These are phyloP conservation scores for Musca vetustissima DNA, from an alignment of 1,140 invertebrate species.

Conservation along the genomic window DNA sequence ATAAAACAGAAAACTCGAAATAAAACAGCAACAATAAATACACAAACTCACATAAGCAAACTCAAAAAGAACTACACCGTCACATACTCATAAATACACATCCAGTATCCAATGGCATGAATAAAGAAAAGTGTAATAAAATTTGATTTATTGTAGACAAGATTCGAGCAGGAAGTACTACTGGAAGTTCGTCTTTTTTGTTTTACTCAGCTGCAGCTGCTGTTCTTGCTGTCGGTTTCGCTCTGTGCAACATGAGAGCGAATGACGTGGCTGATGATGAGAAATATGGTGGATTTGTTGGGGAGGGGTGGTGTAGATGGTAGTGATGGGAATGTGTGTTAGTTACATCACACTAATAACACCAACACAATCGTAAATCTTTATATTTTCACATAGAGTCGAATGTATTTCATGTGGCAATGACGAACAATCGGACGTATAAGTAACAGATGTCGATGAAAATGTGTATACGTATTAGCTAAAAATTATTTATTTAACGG, in stretches of 20 bases:
- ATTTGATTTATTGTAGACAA: conserved; percentile 56
- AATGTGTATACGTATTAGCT: not conserved
- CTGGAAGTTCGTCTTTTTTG: conserved; percentile 22
- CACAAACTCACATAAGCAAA: not conserved
- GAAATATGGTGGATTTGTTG: too few relatives aligned
- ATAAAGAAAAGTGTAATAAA: conserved; percentile 56
- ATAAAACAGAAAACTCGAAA: not conserved
- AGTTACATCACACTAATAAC: too few relatives aligned
- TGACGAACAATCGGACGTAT: conserved; percentile 15
- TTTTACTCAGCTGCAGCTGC: not conserved
- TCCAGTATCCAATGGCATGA: conserved; percentile 37
- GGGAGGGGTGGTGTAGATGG: not conserved
- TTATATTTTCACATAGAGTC: not conserved
- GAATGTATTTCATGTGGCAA: conserved; percentile 20
- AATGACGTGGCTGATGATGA: not conserved
- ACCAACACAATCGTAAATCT: too few relatives aligned
- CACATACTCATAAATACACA: conserved; percentile 23
- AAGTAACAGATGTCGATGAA: conserved; percentile 6
- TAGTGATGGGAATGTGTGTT: not conserved
- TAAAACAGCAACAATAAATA: not conserved
- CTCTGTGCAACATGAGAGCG: not conserved
- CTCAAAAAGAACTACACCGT: too few relatives aligned
- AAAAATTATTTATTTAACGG: too few relatives aligned
- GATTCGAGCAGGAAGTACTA: conserved; percentile 52
- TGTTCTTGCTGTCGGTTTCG: conserved; percentile 10